Evolutionary conservation across 2,113 vertebrate genomes (phyloP).

Genomic region (Oncorhynchus kisutch): DNA sequence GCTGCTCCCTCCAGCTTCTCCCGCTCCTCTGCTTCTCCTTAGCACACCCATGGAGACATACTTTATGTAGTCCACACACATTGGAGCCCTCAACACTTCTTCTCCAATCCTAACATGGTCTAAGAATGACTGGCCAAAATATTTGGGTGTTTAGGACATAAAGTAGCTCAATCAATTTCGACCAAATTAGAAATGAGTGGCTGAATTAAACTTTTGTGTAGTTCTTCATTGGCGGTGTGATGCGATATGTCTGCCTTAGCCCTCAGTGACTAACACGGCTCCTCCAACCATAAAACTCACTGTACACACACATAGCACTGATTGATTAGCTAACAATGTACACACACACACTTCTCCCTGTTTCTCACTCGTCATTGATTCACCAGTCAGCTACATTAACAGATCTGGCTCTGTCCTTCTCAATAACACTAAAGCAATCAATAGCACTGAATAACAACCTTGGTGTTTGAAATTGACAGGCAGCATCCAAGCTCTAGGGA

Average conservation of each 20-base stretch:
- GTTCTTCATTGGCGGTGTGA: neutral
- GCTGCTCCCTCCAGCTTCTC: constrained; percentile 75
- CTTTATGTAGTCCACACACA: neutral
- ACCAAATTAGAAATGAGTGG: neutral
- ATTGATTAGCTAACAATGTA: neutral
- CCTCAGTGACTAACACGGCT: neutral
- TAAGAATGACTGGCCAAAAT: neutral
- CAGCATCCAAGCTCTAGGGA: constrained; percentile 49
- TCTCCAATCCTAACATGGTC: neutral
- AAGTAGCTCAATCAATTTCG: neutral
- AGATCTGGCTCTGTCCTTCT: constrained; percentile 51
- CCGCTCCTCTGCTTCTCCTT: neutral
- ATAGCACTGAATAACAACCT: constrained; percentile 66
- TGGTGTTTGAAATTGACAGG: constrained; percentile 52
- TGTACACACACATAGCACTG: constrained; percentile 3
- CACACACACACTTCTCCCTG: constrained; percentile 34
- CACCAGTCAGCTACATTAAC: constrained; percentile 63
- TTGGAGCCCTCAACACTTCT: neutral
- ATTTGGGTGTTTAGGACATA: neutral
- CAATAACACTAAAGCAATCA: constrained; percentile 65
- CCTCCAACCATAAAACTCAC: neutral
- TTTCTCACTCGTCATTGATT: constrained; percentile 63
- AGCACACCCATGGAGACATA: constrained; percentile 10
- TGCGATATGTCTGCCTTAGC: neutral
- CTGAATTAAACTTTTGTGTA: neutral